Evolutionary conservation across 2,888 invertebrate species (phyloP), one percentile per base, ranked within the genome.

Genomic region (Eledona agricola): DNA sequence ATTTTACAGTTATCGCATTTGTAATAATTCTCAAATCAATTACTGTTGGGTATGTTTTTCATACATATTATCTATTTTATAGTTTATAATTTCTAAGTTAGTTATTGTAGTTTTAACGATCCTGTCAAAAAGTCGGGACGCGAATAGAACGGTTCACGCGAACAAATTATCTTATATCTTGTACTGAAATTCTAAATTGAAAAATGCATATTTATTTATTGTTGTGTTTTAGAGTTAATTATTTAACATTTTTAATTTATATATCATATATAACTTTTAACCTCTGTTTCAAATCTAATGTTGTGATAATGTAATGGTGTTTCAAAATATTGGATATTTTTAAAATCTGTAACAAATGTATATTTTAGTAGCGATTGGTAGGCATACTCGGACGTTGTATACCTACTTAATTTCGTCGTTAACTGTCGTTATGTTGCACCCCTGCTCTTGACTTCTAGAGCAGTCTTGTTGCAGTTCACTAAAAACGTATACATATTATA

Each of bases 41-140:
- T 59, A 66, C 60, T 64, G 60, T 66, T 69, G 66, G 66, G 67
- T 69, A 67, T 68, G 68, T 66, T 67, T 61, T 63, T 66, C 64
- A 64, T 65, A 62, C 62, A 62, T 34, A 45, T n/a, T n/a, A n/a
- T 34, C 32, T 62, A 66, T 64, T 64, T 65, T 58, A 62, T 66
- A 66, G 65, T 64, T 63, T 65, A 60, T 62, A n/a, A 62, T 59
- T 55, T 59, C 51, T 67, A 66, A 63, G 59, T 64, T 64, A 63
- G 62, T 1, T 28, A 32, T 65, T 64, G 63, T 65, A 55, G 47
- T 51, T 37, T 31, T 37, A 35, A 34, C 29, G 32, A 16, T 32
- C 19, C 40, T 34, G 31, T 29, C 26, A 15, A 17, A n/a, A n/a
- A n/a, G n/a, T 22, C 7, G 4, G 42, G 20, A 6, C 9, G n/a